These are phyloP conservation scores for Ailuropoda melanoleuca DNA, from an alignment of 2,113 vertebrate genomes.

Conservation along the genomic window DNA sequence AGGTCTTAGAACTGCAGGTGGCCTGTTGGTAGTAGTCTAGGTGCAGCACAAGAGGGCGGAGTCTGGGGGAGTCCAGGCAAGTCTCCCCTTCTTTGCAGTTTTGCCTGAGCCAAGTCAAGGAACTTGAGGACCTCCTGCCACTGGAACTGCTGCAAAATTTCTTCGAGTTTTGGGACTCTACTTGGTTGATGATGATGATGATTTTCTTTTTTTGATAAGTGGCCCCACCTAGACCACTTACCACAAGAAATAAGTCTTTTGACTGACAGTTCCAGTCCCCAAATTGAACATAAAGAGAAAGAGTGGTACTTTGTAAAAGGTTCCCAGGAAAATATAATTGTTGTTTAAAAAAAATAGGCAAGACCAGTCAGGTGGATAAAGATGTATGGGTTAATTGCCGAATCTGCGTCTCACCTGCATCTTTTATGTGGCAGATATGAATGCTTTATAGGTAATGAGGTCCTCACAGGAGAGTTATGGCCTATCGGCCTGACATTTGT, in stretches of 20 bases:
- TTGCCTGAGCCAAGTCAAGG: not conserved
- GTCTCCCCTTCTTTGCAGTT: not conserved
- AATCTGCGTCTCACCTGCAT: constrained; percentile 63
- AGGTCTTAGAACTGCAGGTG: not conserved
- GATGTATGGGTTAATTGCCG: constrained; percentile 68
- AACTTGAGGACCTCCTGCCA: not conserved
- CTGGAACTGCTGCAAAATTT: not conserved
- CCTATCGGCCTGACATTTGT: constrained; percentile 75
- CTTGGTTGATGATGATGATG: not conserved
- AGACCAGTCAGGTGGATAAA: constrained; percentile 48
- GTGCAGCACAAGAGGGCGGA: not conserved
- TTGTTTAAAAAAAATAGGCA: constrained; percentile 28
- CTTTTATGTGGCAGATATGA: constrained; percentile 75
- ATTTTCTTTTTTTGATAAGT: not conserved
- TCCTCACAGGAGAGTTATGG: constrained; percentile 73
- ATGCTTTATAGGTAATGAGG: constrained; percentile 75
- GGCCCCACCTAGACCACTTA: not conserved
- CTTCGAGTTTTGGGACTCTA: not conserved
- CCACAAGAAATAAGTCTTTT: not conserved
- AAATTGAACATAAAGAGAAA: not conserved
- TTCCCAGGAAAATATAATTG: constrained; percentile 32
- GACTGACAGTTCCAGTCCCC: not conserved
- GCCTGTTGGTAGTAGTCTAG: not conserved
- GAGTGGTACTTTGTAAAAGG: constrained; percentile 33
- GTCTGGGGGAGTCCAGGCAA: too few species aligned